Evolutionary conservation across 2,797 vertebrate genomes (phyloP).

Genomic region (Peromyscus nudipes): DNA sequence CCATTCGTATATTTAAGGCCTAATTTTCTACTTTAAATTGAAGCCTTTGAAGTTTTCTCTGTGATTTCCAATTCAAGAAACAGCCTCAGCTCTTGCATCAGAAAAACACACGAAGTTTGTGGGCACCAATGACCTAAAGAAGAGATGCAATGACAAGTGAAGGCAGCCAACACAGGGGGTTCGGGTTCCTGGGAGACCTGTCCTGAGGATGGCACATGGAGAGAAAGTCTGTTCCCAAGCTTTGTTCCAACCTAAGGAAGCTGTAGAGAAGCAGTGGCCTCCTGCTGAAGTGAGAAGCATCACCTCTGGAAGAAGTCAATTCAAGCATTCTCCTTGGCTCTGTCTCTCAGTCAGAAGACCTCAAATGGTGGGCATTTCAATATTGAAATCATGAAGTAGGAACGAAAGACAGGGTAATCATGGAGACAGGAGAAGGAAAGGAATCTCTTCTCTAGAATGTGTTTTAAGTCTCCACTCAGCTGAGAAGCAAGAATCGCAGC

Average conservation of each 20-base stretch:
- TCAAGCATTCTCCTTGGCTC: fast-evolving
- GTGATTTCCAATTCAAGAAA: constrained; percentile 52
- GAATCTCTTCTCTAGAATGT: background rate
- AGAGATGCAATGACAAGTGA: background rate
- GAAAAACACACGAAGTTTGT: constrained; percentile 18
- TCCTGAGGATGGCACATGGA: background rate
- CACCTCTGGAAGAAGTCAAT: background rate
- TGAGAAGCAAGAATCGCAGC: background rate
- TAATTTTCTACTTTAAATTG: constrained; percentile 51
- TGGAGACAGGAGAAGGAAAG: background rate
- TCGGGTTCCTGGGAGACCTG: background rate
- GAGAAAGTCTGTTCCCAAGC: background rate
- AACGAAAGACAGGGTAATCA: background rate
- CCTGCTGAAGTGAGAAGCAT: background rate
- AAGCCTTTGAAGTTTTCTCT: constrained; percentile 57
- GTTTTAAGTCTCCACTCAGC: background rate
- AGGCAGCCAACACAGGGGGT: background rate
- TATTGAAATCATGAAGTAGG: background rate
- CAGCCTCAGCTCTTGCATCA: background rate
- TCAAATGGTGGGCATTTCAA: background rate
- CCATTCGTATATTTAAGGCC: constrained; percentile 55
- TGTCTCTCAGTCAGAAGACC: background rate
- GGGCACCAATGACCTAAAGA: background rate
- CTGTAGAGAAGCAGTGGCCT: background rate
- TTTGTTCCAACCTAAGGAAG: background rate